phyloP scores from a whole-genome alignment of 2,113 vertebrate genomes.

The Corythaeola cristata region DNA sequence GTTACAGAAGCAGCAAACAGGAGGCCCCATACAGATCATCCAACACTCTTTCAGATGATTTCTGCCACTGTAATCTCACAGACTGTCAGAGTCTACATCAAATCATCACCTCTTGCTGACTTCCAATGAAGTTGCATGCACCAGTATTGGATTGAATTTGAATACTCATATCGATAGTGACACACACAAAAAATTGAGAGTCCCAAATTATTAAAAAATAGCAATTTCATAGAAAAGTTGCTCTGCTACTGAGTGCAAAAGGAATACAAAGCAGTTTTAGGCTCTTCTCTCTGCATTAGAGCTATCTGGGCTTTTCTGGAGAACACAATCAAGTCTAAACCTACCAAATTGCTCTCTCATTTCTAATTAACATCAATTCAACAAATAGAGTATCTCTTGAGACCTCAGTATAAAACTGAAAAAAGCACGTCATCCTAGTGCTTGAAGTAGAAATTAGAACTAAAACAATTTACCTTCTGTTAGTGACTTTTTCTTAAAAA shows the following conservation, averaged over 20 bases:
- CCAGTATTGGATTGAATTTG: background rate
- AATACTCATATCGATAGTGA: background rate
- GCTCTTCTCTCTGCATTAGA: background rate
- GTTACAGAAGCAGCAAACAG: background rate
- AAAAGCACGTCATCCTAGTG: background rate
- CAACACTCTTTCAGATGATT: background rate
- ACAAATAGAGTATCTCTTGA: background rate
- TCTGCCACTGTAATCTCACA: background rate
- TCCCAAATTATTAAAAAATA: background rate
- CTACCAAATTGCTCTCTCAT: background rate
- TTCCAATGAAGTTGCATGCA: background rate
- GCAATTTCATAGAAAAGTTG: background rate
- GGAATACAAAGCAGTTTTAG: background rate
- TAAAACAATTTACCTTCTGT: background rate
- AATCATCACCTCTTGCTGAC: background rate
- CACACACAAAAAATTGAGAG: background rate
- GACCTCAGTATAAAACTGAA: background rate
- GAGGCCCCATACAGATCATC: background rate
- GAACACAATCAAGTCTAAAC: background rate
- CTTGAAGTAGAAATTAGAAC: background rate
- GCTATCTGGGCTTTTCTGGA: background rate
- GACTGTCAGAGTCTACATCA: background rate
- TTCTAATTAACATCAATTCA: constrained; percentile 28
- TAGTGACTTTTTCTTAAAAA: background rate
- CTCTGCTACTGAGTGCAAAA: background rate